Conservation (phyloP, 2,113 vertebrate species). For the Pollachius pollachius region DNA sequence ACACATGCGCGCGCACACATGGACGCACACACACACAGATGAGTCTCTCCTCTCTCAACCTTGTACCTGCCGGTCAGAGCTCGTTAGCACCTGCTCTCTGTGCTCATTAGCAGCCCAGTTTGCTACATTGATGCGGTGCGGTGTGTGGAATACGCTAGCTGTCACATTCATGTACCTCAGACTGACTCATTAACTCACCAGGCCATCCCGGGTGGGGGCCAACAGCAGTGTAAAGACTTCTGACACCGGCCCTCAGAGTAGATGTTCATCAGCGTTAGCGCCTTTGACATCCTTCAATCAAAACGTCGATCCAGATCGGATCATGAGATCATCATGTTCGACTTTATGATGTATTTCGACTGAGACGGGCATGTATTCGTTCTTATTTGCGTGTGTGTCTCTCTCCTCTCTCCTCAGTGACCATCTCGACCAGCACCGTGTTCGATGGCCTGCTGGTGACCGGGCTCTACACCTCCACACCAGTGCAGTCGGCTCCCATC, state of each 20-base stretch:
- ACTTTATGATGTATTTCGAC: too few species aligned
- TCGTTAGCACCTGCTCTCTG: constrained; percentile 32
- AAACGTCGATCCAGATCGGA: too few species aligned
- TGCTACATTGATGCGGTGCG: background rate
- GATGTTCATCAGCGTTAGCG: background rate
- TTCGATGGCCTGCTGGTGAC: constrained; percentile 96
- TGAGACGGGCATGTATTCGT: background rate
- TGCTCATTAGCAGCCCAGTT: constrained; percentile 23
- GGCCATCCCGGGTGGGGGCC: background rate
- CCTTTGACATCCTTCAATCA: too few species aligned
- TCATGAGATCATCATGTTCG: too few species aligned
- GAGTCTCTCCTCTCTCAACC: background rate
- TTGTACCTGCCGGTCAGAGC: constrained; percentile 14
- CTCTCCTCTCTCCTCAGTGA: constrained; percentile 74
- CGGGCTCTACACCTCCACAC: constrained; percentile 95
- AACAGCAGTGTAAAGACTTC: background rate
- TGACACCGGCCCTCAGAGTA: constrained; percentile 16
- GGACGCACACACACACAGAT: constrained; percentile 3
- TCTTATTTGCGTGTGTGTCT: constrained; percentile 19
- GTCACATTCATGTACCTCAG: constrained; percentile 21
- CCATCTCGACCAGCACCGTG: constrained; percentile 92
- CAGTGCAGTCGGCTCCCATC: constrained; percentile 88
- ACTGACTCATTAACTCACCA: background rate
- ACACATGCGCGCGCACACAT: background rate
- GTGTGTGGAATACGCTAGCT: background rate